These are phyloP conservation scores for Hypselothyrea guttata DNA, from an alignment of 2,888 invertebrate species.

Conservation along the genomic window DNA sequence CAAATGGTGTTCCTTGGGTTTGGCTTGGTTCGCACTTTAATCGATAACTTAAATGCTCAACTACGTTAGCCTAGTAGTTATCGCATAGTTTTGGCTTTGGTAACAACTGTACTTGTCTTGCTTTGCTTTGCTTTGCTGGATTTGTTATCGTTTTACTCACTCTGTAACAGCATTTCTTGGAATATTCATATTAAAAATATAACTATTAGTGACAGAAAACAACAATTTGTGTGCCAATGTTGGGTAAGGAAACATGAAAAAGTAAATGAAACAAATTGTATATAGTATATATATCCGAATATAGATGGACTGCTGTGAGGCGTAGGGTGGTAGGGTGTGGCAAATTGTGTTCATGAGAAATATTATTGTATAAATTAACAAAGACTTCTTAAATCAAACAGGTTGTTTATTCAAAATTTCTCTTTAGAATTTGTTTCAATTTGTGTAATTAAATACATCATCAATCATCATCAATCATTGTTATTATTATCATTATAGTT, in stretches of 20 bases:
- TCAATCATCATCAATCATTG: slow-evolving; percentile 2
- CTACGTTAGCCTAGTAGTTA: slow-evolving; percentile 38
- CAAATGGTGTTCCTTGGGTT: slow-evolving; percentile 24
- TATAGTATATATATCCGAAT: too few species aligned
- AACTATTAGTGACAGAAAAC: not conserved
- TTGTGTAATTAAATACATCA: slow-evolving; percentile 6
- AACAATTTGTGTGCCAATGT: not conserved
- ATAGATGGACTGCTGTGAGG: not conserved
- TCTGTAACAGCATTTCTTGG: not conserved
- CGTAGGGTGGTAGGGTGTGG: not conserved
- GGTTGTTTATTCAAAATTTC: slow-evolving; percentile 19
- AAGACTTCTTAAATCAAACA: slow-evolving; percentile 52
- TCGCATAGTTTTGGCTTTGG: not conserved
- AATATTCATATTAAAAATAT: not conserved
- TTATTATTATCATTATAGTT: slow-evolving; percentile 24
- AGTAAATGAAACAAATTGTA: too few species aligned
- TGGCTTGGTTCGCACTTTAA: slow-evolving; percentile 5
- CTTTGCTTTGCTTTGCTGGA: too few species aligned
- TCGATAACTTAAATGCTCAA: slow-evolving; percentile 35
- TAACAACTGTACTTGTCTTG: too few species aligned
- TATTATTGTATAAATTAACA: slow-evolving; percentile 29
- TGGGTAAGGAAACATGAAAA: not conserved
- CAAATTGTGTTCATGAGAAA: not conserved
- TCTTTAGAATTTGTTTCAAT: slow-evolving; percentile 10
- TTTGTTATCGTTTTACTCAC: too few species aligned